Evolutionary conservation across 2,113 vertebrate species (phyloP).

Genomic region (Pandion haliaetus): DNA sequence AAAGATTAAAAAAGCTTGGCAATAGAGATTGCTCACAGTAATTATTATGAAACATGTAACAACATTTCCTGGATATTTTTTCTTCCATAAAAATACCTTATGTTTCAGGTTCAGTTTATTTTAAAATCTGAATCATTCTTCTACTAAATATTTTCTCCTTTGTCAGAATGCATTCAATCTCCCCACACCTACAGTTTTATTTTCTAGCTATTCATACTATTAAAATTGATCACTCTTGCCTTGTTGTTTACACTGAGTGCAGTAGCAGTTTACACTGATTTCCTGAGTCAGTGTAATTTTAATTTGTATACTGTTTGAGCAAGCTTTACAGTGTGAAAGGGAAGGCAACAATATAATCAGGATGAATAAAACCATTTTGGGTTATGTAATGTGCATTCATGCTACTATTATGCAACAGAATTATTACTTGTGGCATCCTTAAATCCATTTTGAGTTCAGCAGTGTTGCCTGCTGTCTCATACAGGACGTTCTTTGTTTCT

Average conservation of each 20-base stretch:
- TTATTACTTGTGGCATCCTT: slow-evolving; percentile 44
- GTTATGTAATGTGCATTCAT: slow-evolving; percentile 25
- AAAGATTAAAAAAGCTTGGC: slow-evolving; percentile 37
- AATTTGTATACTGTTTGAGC: neutral
- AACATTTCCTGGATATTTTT: neutral
- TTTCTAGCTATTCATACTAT: neutral
- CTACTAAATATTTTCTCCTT: neutral
- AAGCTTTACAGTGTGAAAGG: neutral
- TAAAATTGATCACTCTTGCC: neutral
- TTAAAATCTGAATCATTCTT: neutral
- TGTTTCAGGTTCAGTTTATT: neutral
- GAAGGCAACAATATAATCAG: neutral
- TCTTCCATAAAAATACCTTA: neutral
- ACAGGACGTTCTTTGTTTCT: slow-evolving; percentile 63
- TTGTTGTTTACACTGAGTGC: neutral
- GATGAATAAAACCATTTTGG: neutral
- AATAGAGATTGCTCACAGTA: neutral
- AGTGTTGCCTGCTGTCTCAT: slow-evolving; percentile 14
- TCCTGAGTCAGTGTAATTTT: neutral
- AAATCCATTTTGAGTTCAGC: slow-evolving; percentile 32
- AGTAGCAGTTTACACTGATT: neutral
- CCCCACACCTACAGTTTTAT: neutral
- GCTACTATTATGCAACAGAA: slow-evolving; percentile 26
- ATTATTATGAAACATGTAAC: slow-evolving; percentile 21
- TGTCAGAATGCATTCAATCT: neutral